Conservation (phyloP, 1,140 invertebrate species). For the Charaxes varanes region DNA sequence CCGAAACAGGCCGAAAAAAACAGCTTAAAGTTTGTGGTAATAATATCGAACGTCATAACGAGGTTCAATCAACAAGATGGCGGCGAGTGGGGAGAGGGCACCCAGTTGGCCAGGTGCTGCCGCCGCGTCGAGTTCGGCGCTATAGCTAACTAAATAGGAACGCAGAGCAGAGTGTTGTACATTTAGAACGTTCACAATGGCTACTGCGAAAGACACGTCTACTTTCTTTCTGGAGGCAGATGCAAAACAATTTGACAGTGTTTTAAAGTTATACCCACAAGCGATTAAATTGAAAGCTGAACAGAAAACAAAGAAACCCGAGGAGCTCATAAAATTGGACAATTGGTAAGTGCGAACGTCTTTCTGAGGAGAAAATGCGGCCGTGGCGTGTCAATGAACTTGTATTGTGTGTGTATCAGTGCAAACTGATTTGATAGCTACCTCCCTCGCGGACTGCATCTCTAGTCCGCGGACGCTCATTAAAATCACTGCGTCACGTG, state of each 20-base stretch:
- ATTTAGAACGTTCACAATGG: slow-evolving; percentile 82
- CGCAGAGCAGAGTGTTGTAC: slow-evolving; percentile 70
- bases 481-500: slow-evolving; percentile 79
- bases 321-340: slow-evolving; percentile 94
- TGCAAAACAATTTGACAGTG: slow-evolving; percentile 89
- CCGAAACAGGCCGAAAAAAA: slow-evolving; percentile 22
- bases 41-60: slow-evolving; percentile 70
- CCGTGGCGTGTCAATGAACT: slow-evolving; percentile 75
- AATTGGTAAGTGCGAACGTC: slow-evolving; percentile 87
- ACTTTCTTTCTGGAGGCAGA: slow-evolving; percentile 93
- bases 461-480: slow-evolving; percentile 77
- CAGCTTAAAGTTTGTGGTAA: slow-evolving; percentile 45
- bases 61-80: slow-evolving; percentile 65
- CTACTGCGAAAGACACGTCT: slow-evolving; percentile 89
- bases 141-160: slow-evolving; percentile 72
- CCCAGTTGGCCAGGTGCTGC: slow-evolving; percentile 73
- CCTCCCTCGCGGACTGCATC: slow-evolving; percentile 75
- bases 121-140: slow-evolving; percentile 73
- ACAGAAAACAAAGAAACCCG: slow-evolving; percentile 91
- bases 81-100: slow-evolving; percentile 70
- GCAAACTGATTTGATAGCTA: slow-evolving; percentile 76
- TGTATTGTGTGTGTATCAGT: slow-evolving; percentile 75
- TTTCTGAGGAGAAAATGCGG: slow-evolving; percentile 72
- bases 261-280: slow-evolving; percentile 91
- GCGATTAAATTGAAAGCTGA: slow-evolving; percentile 90